Conservation (phyloP, 2,113 vertebrate genomes). For the Macrotis lagotis region DNA sequence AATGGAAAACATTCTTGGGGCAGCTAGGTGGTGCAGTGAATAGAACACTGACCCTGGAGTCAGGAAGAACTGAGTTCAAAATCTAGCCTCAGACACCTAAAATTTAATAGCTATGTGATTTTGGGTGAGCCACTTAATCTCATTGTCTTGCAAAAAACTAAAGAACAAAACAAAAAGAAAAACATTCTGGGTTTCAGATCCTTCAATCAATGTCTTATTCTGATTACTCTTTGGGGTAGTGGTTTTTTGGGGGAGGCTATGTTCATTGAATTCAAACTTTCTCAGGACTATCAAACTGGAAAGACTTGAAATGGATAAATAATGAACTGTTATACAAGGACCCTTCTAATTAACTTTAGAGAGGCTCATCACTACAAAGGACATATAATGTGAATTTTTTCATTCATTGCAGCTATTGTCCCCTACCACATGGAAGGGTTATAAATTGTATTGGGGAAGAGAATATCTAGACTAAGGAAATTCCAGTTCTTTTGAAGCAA, state of each 20-base stretch:
- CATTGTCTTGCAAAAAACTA: no score
- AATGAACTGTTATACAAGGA: not conserved
- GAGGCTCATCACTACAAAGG: not conserved
- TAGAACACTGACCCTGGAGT: no score
- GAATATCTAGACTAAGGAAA: not conserved
- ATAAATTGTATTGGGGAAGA: not conserved
- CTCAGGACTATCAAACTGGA: not conserved
- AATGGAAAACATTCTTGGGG: not conserved
- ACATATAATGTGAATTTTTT: not conserved
- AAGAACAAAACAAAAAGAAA: no score
- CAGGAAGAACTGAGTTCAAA: no score
- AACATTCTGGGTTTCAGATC: not conserved
- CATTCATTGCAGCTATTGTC: not conserved
- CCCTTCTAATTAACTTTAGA: not conserved
- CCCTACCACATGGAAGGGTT: not conserved
- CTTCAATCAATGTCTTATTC: not conserved
- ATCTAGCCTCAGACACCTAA: no score
- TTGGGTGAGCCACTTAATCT: no score
- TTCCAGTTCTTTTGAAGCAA: not conserved
- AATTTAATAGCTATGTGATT: no score
- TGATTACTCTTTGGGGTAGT: not conserved
- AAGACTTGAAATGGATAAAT: not conserved
- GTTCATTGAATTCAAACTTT: not conserved
- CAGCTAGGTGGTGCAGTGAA: no score
- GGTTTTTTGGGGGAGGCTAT: not conserved